A percentile compares a stretch with the other conserved stretches of the same genome.
These are phyloP conservation scores for Micronisus gabar DNA, from an alignment of 2,113 vertebrate genomes.

Conservation along the genomic window DNA sequence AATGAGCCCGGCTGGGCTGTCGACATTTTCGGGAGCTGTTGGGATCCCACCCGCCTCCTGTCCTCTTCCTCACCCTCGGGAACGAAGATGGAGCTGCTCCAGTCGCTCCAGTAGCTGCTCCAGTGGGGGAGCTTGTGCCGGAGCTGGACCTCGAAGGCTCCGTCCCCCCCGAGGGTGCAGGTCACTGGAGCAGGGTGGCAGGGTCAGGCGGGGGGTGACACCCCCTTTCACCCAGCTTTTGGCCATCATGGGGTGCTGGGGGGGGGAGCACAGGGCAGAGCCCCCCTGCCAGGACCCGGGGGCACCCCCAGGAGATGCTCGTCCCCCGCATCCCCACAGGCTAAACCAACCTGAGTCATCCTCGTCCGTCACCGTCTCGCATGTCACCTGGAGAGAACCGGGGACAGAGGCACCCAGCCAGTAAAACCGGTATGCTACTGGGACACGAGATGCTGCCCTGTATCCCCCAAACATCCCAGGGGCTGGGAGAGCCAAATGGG, in stretches of 20 bases:
- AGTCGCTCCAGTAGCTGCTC: slow-evolving; percentile 71
- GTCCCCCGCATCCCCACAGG: rapidly evolving
- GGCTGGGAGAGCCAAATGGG: neutral
- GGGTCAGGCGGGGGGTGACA: neutral
- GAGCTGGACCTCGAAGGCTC: slow-evolving; percentile 62
- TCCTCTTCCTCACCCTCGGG: slow-evolving; percentile 62
- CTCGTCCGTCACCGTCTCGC: neutral
- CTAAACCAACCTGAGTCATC: neutral
- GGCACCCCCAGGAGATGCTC: neutral
- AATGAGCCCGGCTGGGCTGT: neutral
- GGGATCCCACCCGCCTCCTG: neutral
- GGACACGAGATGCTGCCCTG: neutral
- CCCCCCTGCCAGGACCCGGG: neutral
- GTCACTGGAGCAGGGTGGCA: slow-evolving; percentile 23
- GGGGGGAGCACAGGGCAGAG: neutral
- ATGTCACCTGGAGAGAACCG: slow-evolving; percentile 35
- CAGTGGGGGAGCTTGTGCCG: neutral
- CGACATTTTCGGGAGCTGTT: rapidly evolving
- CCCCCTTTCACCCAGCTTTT: neutral
- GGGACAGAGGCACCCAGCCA: neutral
- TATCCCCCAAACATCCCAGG: neutral
- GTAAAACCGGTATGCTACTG: neutral
- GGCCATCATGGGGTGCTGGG: neutral
- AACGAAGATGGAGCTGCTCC: slow-evolving; percentile 66
- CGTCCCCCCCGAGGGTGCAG: neutral